These are phyloP conservation scores for Holocentrus rufus DNA, from an alignment of 2,797 vertebrate genomes.

Conservation along the genomic window DNA sequence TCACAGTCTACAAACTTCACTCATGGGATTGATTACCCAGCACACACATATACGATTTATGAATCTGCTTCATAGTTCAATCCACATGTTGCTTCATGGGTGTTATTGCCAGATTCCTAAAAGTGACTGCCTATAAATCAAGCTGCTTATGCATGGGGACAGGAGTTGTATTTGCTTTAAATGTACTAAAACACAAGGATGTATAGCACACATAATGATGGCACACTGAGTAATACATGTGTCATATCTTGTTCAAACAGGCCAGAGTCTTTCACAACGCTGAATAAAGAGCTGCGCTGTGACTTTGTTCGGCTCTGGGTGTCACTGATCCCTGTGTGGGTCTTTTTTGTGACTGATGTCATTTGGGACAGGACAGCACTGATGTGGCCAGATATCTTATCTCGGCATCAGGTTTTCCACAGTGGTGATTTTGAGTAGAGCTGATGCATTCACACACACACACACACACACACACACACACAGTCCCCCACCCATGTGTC, in stretches of 20 bases:
- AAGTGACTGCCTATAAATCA: not conserved
- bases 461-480: no score
- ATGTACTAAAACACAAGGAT: no score
- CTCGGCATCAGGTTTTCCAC: not conserved
- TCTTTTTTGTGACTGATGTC: slow-evolving; percentile 7
- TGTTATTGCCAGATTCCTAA: not conserved
- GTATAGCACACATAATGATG: not conserved
- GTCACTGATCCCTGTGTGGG: not conserved
- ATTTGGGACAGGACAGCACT: not conserved
- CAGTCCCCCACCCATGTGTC: no score
- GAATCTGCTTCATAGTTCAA: not conserved
- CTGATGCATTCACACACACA: not conserved
- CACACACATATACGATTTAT: slow-evolving; percentile 6
- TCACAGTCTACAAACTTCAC: slow-evolving; percentile 2
- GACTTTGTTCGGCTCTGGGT: not conserved
- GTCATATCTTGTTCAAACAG: slow-evolving; percentile 64
- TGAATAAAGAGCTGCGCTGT: not conserved
- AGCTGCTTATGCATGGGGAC: no score
- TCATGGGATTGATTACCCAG: slow-evolving; percentile 34
- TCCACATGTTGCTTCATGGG: slow-evolving; percentile 8
- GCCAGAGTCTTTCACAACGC: slow-evolving; percentile 43
- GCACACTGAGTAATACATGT: not conserved
- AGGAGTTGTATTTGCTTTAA: no score
- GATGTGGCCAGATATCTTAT: slow-evolving; percentile 1
- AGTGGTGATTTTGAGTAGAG: not conserved